A percentile compares a stretch with the other conserved stretches of the same genome.
Evolutionary conservation across 1,140 invertebrate genomes (phyloP).

Genomic region (Homarus americanus): DNA sequence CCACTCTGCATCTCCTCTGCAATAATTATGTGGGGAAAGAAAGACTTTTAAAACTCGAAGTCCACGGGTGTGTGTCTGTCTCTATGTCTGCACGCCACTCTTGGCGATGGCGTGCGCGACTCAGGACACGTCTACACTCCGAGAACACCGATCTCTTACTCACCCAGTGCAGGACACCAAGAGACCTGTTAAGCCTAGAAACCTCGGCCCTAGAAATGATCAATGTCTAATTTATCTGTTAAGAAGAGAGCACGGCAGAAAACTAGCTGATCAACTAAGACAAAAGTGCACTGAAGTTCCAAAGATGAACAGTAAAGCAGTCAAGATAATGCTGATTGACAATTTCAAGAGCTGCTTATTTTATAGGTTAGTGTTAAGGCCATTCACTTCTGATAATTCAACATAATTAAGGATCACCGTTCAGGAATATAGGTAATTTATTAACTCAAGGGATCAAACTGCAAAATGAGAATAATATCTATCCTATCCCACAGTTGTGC

Average conservation of each 20-base stretch:
- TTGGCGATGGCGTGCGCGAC: not conserved
- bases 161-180: not conserved
- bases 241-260: not conserved
- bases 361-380: too few relatives aligned
- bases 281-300: too few relatives aligned
- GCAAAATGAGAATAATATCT: too few relatives aligned
- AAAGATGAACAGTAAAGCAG: too few relatives aligned
- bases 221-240: not conserved
- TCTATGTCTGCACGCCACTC: not conserved
- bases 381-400: too few relatives aligned
- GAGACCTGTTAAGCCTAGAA: not conserved
- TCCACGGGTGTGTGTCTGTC: not conserved
- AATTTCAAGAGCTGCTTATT: too few relatives aligned
- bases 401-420: too few relatives aligned
- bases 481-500: too few relatives aligned
- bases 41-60: slow-evolving; percentile 7
- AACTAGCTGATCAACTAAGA: not conserved
- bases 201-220: not conserved
- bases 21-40: slow-evolving; percentile 10
- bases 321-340: too few relatives aligned
- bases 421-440: too few relatives aligned
- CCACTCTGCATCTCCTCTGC: slow-evolving; percentile 42
- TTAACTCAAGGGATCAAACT: too few relatives aligned
- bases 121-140: not conserved
- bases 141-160: not conserved